Evolutionary conservation across 2,113 vertebrate genomes (phyloP).

Genomic region (Oenanthe melanoleuca): DNA sequence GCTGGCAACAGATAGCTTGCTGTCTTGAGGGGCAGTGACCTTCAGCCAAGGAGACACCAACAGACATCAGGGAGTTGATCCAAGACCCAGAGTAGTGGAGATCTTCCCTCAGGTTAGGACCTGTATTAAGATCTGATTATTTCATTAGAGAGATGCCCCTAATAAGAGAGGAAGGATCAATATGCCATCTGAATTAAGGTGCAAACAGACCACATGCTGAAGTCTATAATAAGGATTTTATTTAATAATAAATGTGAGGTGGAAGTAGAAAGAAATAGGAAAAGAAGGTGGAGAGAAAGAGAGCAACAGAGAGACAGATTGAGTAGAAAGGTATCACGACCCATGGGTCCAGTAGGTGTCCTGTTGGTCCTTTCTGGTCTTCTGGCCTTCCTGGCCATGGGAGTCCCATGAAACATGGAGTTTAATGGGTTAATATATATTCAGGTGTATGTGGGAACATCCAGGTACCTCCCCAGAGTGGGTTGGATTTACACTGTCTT

Average conservation of each 20-base stretch:
- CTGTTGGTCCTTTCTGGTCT: background rate
- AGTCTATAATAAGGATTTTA: background rate
- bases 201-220: background rate
- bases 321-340: background rate
- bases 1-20: accelerated
- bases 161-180: background rate
- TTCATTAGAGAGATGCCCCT: background rate
- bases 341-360: background rate
- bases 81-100: background rate
- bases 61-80: background rate
- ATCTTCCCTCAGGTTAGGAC: background rate
- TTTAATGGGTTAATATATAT: background rate
- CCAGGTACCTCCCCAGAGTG: background rate
- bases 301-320: background rate
- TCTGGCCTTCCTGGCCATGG: background rate
- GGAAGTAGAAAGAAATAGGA: background rate
- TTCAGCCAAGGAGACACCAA: background rate
- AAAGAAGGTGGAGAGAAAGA: background rate
- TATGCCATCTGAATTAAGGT: background rate
- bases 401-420: background rate
- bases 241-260: background rate
- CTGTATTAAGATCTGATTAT: background rate
- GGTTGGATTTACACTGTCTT: background rate
- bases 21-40: background rate
- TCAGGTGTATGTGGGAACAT: background rate